phyloP scores from a whole-genome alignment of 2,888 invertebrate genomes.

The Gortyna flavago region DNA sequence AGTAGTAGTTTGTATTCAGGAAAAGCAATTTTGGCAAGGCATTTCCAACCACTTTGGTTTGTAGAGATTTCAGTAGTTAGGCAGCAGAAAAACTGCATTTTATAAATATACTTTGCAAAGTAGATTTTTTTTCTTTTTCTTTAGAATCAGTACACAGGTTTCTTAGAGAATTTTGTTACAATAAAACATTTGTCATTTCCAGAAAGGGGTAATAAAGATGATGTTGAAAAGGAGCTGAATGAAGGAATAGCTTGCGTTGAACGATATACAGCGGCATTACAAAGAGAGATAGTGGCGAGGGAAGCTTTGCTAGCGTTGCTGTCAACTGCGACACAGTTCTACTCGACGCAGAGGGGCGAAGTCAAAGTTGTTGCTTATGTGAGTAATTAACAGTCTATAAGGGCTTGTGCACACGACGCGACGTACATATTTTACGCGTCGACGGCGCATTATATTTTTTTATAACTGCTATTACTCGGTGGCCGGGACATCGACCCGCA shows the following conservation, averaged over 20 bases:
- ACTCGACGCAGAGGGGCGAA: conserved; percentile 97
- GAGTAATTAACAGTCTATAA: conserved; percentile 79
- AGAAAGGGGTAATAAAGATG: conserved; percentile 96
- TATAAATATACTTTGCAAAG: conserved; percentile 11
- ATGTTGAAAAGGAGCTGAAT: conserved; percentile 96
- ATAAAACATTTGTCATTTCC: conserved; percentile 51
- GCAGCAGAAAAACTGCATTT: neutral
- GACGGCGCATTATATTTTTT: neutral
- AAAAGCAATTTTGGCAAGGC: neutral
- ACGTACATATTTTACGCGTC: neutral
- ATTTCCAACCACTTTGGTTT: neutral
- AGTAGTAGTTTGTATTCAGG: neutral
- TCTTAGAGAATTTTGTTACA: neutral
- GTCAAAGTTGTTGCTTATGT: conserved; percentile 99
- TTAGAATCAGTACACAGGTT: neutral
- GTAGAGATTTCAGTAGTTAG: conserved; percentile 6
- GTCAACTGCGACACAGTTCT: conserved; percentile 95
- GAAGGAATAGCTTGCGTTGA: conserved; percentile 95
- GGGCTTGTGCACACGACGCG: neutral
- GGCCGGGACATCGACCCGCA: neutral
- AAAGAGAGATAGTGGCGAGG: conserved; percentile 95
- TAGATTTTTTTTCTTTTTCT: neutral
- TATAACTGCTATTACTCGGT: neutral
- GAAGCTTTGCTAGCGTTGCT: conserved; percentile 94
- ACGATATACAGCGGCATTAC: conserved; percentile 94